Conservation (phyloP, 2,113 vertebrate species). For the Orientallactaga bullata region DNA sequence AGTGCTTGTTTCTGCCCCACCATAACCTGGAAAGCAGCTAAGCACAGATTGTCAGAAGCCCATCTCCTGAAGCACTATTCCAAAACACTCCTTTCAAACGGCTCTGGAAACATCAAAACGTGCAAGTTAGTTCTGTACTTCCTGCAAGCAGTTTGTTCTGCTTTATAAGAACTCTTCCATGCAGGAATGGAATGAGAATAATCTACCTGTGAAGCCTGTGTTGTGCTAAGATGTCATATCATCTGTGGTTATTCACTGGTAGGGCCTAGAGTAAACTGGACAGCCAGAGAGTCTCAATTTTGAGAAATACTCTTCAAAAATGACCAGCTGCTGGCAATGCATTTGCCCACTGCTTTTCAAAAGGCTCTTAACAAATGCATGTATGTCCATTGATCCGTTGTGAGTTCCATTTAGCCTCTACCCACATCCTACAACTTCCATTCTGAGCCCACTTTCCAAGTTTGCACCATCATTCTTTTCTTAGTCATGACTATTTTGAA, state of each 20-base stretch:
- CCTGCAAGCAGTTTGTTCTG: constrained; percentile 9
- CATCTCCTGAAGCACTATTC: neutral
- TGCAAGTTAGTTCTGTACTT: constrained; percentile 24
- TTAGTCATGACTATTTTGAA: neutral
- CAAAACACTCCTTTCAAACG: constrained; percentile 15
- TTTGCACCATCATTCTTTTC: neutral
- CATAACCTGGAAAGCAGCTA: constrained; percentile 28
- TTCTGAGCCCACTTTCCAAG: neutral
- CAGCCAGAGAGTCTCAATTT: constrained; percentile 5
- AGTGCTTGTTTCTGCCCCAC: neutral
- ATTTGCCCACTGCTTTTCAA: neutral
- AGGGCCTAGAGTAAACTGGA: neutral
- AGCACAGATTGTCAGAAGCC: neutral
- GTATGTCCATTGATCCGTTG: neutral
- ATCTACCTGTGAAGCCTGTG: neutral
- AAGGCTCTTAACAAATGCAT: neutral
- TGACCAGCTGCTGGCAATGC: neutral
- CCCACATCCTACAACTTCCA: neutral
- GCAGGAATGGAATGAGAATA: constrained; percentile 35
- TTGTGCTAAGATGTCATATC: constrained; percentile 19
- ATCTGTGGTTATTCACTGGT: neutral
- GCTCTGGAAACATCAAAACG: constrained; percentile 31
- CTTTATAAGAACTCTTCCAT: constrained; percentile 44
- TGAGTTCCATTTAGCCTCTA: neutral
- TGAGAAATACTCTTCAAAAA: constrained; percentile 43